Evolutionary conservation across 2,797 vertebrate genomes (phyloP).

Genomic region (Glossophaga mutica): DNA sequence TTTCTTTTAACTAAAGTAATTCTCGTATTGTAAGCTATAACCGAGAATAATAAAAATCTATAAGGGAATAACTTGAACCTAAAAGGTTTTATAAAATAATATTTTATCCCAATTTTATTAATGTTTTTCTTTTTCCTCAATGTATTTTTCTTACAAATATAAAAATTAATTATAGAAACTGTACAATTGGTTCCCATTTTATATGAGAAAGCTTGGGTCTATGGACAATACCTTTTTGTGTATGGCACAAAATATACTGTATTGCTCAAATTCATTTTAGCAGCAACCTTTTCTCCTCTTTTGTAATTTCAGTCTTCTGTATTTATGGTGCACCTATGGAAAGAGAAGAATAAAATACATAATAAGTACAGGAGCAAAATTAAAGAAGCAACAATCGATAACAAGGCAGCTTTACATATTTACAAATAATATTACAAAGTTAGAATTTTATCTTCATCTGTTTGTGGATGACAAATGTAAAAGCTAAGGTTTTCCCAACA

Average conservation of each 20-base stretch:
- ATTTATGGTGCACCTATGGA: constrained; percentile 63
- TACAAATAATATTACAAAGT: constrained; percentile 3
- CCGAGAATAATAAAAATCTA: background rate
- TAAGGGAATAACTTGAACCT: background rate
- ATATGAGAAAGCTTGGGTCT: background rate
- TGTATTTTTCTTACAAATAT: constrained; percentile 3
- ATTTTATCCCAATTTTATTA: constrained; percentile 14
- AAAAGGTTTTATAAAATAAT: background rate
- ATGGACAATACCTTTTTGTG: constrained; percentile 74
- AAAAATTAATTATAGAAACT: background rate
- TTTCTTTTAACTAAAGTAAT: constrained; percentile 13
- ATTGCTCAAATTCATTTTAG: constrained; percentile 75
- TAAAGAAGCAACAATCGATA: background rate
- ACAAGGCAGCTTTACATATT: background rate
- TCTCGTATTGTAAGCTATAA: background rate
- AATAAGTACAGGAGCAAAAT: background rate
- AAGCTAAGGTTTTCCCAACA: background rate
- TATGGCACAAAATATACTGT: constrained; percentile 73
- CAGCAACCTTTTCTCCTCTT: constrained; percentile 47
- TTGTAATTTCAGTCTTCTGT: background rate
- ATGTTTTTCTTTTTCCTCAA: background rate
- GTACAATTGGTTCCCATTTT: background rate
- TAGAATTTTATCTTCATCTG: constrained; percentile 10
- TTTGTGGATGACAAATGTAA: background rate
- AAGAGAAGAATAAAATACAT: background rate